These are phyloP conservation scores for Baryphthengus martii DNA, from an alignment of 2,113 vertebrate species.

Conservation along the genomic window DNA sequence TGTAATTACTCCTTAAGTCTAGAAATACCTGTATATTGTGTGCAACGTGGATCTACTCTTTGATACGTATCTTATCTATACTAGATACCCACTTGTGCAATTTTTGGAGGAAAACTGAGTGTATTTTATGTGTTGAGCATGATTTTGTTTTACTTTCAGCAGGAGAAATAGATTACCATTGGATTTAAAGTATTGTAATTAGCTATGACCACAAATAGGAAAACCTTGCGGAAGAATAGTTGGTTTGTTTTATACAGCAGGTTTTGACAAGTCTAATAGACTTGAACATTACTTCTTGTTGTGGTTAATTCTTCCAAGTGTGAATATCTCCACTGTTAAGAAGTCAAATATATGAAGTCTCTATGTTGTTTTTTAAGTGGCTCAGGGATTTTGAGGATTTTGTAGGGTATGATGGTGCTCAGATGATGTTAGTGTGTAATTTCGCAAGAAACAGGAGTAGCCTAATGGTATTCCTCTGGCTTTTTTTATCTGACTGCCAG, in stretches of 20 bases:
- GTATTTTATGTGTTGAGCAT: neutral
- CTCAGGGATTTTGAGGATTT: neutral
- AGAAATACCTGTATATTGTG: neutral
- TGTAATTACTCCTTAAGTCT: neutral
- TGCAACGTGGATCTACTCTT: neutral
- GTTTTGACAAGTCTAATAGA: neutral
- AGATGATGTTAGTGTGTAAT: neutral
- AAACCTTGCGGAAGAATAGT: neutral
- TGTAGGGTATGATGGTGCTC: neutral
- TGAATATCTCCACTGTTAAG: neutral
- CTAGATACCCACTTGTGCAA: neutral
- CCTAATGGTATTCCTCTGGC: neutral
- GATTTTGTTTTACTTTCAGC: neutral
- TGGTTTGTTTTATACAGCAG: neutral
- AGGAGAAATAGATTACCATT: neutral
- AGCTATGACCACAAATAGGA: neutral
- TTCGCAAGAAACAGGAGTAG: neutral
- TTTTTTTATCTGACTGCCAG: neutral
- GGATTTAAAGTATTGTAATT: neutral
- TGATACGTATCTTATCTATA: neutral
- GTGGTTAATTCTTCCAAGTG: neutral
- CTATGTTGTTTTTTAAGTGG: neutral
- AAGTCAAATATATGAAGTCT: neutral
- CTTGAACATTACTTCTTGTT: neutral
- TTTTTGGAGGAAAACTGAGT: neutral